Percentiles rank a stretch among this genome's conserved stretches.
Conservation (phyloP, 64 coral and sea anemone genomes). For the Montipora foliosa region DNA sequence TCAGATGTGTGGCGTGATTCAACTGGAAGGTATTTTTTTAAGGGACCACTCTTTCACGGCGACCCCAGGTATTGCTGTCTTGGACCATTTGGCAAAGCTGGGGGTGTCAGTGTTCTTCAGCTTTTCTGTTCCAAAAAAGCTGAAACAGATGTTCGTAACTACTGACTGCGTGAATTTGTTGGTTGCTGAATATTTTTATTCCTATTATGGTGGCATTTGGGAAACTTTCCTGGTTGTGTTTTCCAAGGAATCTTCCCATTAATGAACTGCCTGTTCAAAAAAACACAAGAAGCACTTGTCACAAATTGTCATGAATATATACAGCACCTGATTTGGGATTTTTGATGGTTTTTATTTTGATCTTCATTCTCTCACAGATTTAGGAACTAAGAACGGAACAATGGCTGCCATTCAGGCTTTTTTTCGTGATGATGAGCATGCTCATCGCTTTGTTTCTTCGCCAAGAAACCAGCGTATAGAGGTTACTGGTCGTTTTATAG, state of each 20-base stretch:
- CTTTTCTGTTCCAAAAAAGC: constrained; percentile 16
- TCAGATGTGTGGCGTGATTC: neutral
- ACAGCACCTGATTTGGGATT: too few relatives aligned
- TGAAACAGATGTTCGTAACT: neutral
- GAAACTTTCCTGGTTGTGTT: neutral
- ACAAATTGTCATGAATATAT: neutral
- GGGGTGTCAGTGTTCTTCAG: neutral
- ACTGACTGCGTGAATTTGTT: neutral
- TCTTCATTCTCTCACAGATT: neutral
- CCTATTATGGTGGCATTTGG: constrained; percentile 11
- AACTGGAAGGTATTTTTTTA: neutral
- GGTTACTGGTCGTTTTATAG: neutral
- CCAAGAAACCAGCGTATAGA: constrained; percentile 9
- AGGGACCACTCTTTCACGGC: neutral
- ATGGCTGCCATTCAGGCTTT: constrained; percentile 18
- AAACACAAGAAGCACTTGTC: neutral
- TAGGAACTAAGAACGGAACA: neutral
- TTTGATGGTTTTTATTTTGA: too few relatives aligned
- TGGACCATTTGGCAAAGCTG: neutral
- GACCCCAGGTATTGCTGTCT: neutral
- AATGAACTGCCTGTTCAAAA: neutral
- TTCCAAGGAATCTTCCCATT: neutral
- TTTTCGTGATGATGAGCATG: neutral
- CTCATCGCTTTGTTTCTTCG: constrained; percentile 34
- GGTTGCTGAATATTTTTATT: neutral